These are phyloP conservation scores for Grantiella picta DNA, from an alignment of 2,113 vertebrate genomes.

Conservation along the genomic window DNA sequence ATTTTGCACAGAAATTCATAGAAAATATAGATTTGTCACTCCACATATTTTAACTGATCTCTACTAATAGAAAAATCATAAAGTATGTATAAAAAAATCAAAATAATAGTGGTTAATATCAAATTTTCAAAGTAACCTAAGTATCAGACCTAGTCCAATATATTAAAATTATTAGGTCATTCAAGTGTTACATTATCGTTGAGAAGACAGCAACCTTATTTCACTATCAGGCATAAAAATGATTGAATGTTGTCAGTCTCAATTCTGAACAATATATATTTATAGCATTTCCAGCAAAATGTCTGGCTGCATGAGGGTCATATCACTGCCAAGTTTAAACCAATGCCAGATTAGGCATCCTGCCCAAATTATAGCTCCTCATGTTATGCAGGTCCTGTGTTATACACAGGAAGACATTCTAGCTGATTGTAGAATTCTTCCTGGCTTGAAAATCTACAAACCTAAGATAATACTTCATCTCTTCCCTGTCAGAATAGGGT, in stretches of 20 bases:
- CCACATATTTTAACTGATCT: neutral
- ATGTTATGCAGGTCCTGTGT: neutral
- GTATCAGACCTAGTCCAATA: neutral
- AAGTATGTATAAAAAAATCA: neutral
- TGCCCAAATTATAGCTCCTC: neutral
- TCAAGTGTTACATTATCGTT: neutral
- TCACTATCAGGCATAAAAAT: neutral
- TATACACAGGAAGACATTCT: neutral
- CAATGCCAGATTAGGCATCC: neutral
- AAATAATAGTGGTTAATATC: neutral
- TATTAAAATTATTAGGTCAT: neutral
- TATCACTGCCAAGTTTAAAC: neutral
- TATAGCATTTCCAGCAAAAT: neutral
- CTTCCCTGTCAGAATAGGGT: neutral
- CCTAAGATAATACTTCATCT: neutral
- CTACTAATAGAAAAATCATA: neutral
- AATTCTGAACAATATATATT: neutral
- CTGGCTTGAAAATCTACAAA: neutral
- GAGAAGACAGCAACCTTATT: neutral
- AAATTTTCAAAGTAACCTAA: neutral
- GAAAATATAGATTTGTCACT: neutral
- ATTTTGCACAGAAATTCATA: neutral
- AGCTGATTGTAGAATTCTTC: neutral
- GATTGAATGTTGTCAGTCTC: slow-evolving; percentile 12
- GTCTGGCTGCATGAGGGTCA: neutral